A percentile compares a stretch with the other conserved stretches of the same genome.
Evolutionary conservation across 2,797 vertebrate genomes (phyloP).

Genomic region (Sebastes hubbsi): DNA sequence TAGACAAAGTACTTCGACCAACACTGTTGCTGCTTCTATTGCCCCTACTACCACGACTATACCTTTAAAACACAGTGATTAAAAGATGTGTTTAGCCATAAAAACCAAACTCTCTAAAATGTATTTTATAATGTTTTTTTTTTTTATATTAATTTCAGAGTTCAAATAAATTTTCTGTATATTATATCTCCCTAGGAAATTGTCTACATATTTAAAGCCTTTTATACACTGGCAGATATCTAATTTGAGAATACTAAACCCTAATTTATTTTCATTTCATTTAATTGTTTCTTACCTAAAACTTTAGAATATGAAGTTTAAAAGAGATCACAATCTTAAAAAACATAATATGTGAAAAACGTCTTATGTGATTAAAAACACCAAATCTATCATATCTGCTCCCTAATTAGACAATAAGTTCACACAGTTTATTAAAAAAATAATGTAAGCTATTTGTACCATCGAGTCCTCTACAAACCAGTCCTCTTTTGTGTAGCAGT

Average conservation of each 20-base stretch:
- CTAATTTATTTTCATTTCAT: rapidly evolving
- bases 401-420: too few species aligned
- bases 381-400: too few species aligned
- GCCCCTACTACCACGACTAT: background rate
- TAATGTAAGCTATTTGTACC: too few species aligned
- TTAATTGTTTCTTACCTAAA: background rate
- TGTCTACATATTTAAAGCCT: background rate
- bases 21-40: too few species aligned
- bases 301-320: background rate
- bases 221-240: background rate
- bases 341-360: too few species aligned
- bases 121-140: background rate
- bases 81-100: too few species aligned
- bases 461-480: too few species aligned
- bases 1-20: background rate
- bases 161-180: background rate
- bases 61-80: background rate
- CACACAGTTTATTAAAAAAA: too few species aligned
- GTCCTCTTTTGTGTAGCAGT: background rate
- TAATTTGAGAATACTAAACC: background rate
- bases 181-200: background rate
- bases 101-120: too few species aligned
- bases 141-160: too few species aligned
- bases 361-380: too few species aligned
- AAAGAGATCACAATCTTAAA: background rate